These are phyloP conservation scores for Hydropotes inermis DNA, from an alignment of 2,113 vertebrate species.

Conservation along the genomic window DNA sequence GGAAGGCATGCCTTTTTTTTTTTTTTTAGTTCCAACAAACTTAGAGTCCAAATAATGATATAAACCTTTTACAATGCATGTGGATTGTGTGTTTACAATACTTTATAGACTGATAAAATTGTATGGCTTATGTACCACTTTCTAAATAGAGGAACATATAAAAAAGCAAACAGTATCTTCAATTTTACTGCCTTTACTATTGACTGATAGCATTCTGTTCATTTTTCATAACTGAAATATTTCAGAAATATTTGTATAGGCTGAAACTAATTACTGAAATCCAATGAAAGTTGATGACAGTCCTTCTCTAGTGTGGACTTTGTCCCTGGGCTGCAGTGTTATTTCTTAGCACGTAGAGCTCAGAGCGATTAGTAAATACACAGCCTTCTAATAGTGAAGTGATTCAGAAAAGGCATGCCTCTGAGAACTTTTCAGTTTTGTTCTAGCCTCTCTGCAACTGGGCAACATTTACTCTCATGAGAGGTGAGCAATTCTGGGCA, in stretches of 20 bases:
- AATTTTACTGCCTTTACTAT: background rate
- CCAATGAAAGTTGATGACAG: background rate
- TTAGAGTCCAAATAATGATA: background rate
- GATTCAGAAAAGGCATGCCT: background rate
- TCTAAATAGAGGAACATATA: background rate
- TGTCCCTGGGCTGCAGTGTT: background rate
- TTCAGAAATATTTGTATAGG: background rate
- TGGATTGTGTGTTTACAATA: background rate
- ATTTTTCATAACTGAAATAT: background rate
- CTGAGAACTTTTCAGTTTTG: background rate
- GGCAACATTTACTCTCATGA: background rate
- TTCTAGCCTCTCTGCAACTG: background rate
- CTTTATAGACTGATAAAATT: background rate
- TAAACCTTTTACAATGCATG: background rate
- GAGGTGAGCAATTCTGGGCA: background rate
- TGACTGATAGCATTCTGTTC: background rate
- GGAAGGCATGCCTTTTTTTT: background rate
- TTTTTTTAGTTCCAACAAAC: background rate
- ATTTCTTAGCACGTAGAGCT: background rate
- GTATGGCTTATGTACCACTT: background rate
- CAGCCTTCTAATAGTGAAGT: background rate
- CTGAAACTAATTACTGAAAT: background rate
- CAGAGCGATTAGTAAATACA: background rate
- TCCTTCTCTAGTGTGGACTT: background rate
- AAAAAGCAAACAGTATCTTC: background rate